phyloP scores from a whole-genome alignment of 2,888 invertebrate genomes.

The Drosophila multiciliata region DNA sequence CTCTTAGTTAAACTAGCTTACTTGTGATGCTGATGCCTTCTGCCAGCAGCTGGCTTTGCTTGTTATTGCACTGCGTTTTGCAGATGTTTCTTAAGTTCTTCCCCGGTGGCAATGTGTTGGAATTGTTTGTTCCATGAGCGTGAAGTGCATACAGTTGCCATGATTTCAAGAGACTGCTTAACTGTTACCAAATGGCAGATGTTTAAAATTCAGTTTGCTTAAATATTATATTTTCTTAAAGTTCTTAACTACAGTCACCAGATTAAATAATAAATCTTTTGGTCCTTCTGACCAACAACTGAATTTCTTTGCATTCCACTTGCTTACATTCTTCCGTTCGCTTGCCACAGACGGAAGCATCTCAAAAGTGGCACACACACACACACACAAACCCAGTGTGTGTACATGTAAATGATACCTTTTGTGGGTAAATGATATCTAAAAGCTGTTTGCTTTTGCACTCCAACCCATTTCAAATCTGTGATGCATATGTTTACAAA shows the following conservation, averaged over 20 bases:
- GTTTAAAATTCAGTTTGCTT: background rate
- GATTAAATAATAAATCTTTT: background rate
- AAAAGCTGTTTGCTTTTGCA: constrained; percentile 19
- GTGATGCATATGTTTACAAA: constrained; percentile 36
- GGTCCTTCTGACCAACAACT: constrained; percentile 2
- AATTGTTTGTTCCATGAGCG: constrained; percentile 51
- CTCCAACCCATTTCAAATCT: constrained; percentile 36
- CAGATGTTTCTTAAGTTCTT: constrained; percentile 43
- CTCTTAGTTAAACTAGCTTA: constrained; percentile 75
- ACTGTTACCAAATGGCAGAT: background rate
- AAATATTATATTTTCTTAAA: background rate
- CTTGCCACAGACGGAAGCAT: constrained; percentile 35
- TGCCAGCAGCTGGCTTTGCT: constrained; percentile 47
- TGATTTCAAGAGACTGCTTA: constrained; percentile 5
- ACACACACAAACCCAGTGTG: constrained; percentile 22
- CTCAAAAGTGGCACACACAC: constrained; percentile 29
- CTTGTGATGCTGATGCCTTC: constrained; percentile 53
- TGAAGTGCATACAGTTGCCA: constrained; percentile 28
- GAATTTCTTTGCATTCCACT: constrained; percentile 16
- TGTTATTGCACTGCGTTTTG: constrained; percentile 34
- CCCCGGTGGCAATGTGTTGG: constrained; percentile 38
- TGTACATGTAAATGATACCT: constrained; percentile 54
- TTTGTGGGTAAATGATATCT: constrained; percentile 21
- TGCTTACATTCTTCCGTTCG: constrained; percentile 19
- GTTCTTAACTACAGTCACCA: background rate